Evolutionary conservation across 2,888 invertebrate genomes (phyloP), one percentile per base, ranked within the genome.

Genomic region (Plemyria rubiginata): DNA sequence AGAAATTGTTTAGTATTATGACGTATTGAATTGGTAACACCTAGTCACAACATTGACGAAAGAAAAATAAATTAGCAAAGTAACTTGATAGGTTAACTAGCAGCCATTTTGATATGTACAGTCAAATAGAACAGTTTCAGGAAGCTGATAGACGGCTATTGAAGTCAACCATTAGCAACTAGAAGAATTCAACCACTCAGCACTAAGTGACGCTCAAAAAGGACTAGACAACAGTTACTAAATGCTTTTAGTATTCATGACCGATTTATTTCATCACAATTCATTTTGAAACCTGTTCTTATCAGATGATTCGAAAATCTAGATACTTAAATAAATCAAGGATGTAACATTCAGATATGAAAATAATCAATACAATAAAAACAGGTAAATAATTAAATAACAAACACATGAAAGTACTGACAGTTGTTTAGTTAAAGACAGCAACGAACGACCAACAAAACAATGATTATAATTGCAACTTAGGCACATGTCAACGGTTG

Each of bases 11-110:
- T 70, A 82, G 72, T 76, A 77, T 74, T 36, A 67, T 52, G 69
- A 16, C 60, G 38, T 62, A 13, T 13, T 46, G 48, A 60, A 22
- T 57, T 11, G 62, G 41, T 48, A 65, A 85, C 83, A 83, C 82
- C 82, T 75, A 85, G 60, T 74, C 86, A 92, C 92, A 90, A 92
- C 92, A 92, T 85, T 87, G 92, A 92, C 92, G 66, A 75, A 90
- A 80, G 75, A 84, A 91, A 88, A 84, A 86, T 70, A 88, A 88
- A 78, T 75, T 79, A 86, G 92, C 92, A 89, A 91, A 87, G 70
- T 77, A 88, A 87, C 77, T 75, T 74, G 74, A 80, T 71, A 85
- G 72, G 77, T 74, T 77, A 71, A 70, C 78, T 77, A 77, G 79
- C 86, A 85, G 82, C 84, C 81, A 84, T 79, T 61, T 74, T 74